phyloP scores from a whole-genome alignment of 2,888 invertebrate species.

The Microplitis deprimator region DNA sequence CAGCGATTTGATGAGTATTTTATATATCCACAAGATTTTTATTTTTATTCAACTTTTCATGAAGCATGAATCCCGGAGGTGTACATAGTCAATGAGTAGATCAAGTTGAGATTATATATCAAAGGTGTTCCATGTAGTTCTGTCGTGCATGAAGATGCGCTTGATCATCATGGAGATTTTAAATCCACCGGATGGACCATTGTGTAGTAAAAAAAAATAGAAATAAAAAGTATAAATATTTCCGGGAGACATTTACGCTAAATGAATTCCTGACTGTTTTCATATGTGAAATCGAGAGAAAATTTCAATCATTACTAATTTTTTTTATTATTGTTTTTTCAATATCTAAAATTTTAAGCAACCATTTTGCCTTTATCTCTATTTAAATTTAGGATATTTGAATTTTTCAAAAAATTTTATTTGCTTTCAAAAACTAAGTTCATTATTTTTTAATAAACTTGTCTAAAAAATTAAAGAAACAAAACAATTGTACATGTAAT shows the following conservation, averaged over 20 bases:
- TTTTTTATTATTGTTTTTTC: neutral
- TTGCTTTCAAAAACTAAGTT: no score
- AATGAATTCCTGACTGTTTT: no score
- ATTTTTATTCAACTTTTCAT: conserved; percentile 16
- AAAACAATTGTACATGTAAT: no score
- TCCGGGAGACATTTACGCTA: conserved; percentile 4
- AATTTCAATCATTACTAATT: neutral
- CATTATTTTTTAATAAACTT: no score
- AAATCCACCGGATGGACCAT: neutral
- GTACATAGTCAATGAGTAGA: conserved; percentile 7
- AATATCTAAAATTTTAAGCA: no score
- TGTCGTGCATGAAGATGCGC: neutral
- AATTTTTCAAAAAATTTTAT: no score
- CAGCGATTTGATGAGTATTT: neutral
- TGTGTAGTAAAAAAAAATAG: neutral
- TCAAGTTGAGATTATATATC: neutral
- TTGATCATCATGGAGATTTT: conserved; percentile 4
- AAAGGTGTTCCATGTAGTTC: neutral
- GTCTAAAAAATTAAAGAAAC: no score
- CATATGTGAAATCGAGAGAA: conserved; percentile 7
- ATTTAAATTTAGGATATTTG: no score
- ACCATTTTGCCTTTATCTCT: no score
- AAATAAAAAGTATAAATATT: neutral
- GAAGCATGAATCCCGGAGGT: neutral
- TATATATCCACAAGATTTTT: no score